These are phyloP conservation scores for Clarias magur DNA, from an alignment of 2,113 vertebrate genomes.

Conservation along the genomic window DNA sequence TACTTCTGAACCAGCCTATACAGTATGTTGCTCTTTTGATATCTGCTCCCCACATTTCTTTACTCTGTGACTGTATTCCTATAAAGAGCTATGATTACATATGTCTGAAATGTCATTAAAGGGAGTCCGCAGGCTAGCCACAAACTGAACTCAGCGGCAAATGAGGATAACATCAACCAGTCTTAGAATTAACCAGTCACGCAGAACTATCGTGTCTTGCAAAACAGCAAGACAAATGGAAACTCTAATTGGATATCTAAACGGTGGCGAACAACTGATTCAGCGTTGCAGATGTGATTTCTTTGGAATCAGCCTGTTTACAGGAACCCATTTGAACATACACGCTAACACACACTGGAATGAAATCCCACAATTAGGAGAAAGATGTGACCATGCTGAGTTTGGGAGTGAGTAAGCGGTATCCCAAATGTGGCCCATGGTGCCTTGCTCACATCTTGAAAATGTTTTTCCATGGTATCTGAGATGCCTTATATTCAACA, in stretches of 20 bases:
- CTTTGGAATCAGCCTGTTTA: neutral
- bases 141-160: too few relatives aligned
- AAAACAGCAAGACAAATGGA: neutral
- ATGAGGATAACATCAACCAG: neutral
- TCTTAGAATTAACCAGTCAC: neutral
- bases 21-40: too few relatives aligned
- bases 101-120: too few relatives aligned
- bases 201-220: neutral
- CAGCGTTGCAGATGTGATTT: neutral
- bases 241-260: neutral
- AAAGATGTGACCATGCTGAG: constrained; percentile 10
- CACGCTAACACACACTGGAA: neutral
- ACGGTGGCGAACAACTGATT: neutral
- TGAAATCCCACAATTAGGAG: constrained; percentile 4
- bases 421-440: constrained; percentile 70
- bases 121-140: too few relatives aligned
- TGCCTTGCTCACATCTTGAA: constrained; percentile 60
- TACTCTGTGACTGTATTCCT: too few relatives aligned
- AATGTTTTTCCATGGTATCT: constrained; percentile 57
- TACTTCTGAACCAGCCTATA: too few relatives aligned
- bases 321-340: neutral
- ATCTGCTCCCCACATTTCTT: too few relatives aligned
- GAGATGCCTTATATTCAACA: constrained; percentile 16
- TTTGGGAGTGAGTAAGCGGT: constrained; percentile 31
- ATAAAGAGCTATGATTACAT: too few relatives aligned